Evolutionary conservation across 2,113 vertebrate genomes (phyloP), one percentile per base, ranked within the genome.

Genomic region (Zapornia atra): DNA sequence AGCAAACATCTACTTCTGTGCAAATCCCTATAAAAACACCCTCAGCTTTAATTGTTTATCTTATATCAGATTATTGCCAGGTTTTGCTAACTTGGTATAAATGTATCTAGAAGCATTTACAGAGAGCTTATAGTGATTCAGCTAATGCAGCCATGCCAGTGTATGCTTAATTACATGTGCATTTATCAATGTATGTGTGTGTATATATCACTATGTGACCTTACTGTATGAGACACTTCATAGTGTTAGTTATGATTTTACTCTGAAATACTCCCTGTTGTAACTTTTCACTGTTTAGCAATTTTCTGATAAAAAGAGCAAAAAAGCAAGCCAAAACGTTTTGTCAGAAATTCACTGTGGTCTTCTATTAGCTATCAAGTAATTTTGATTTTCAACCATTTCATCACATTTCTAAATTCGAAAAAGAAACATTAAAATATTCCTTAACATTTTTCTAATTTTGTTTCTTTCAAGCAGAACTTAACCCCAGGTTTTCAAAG

Each of bases 11-110:
- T 22, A 87, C 38, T 78, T 86, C 82, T 63, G 24, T 69, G 81
- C 60, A 90, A 92, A 94, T 79, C 65, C 53, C 48, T 61, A 34
- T 21, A 38, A 88, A 92, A 95, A 38, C 66, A 84, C 33, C 5
- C 40, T 73, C 59, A 86, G 31, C 77, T 80, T 86, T 92, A 94
- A 82, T 77, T 82, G 76, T 54, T 95, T 93, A 61, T 61, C 44
- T 94, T 88, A 11, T 44, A 59, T 94, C 63, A 64, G 36, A 54
- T 66, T 81, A 84, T 84, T 93, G 84, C 34, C 71, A 94, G 31
- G 48, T 86, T 96, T 91, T 92, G 61, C 34, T 86, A 84, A 87
- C 31, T 72, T 80, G 50, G 29, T 92, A 42, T 57, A 61, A 88
- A 77, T 46, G 59, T 59, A 57, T 80, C n/a, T 66, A 66, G 68